These are phyloP conservation scores for Pseudopleuronectes americanus DNA, from an alignment of 2,797 vertebrate species.

Conservation along the genomic window DNA sequence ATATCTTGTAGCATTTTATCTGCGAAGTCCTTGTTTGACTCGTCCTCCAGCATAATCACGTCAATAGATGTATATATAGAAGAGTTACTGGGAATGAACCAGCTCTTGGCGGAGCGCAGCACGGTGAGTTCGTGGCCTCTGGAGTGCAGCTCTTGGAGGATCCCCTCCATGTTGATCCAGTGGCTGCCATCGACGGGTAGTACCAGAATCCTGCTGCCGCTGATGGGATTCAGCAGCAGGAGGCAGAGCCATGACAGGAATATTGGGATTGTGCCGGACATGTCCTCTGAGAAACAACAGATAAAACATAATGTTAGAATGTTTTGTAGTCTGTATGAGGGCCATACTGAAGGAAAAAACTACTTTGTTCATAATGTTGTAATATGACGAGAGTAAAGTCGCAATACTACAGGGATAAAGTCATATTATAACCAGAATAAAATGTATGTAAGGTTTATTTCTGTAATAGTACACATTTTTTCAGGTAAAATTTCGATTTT, in stretches of 20 bases:
- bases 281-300: slow-evolving; percentile 47
- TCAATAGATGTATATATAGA: slow-evolving; percentile 61
- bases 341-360: too few relatives aligned
- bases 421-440: too few relatives aligned
- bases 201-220: slow-evolving; percentile 73
- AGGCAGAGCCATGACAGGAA: slow-evolving; percentile 39
- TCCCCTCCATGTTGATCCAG: slow-evolving; percentile 80
- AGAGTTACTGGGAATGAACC: slow-evolving; percentile 67
- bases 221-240: slow-evolving; percentile 24
- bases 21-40: slow-evolving; percentile 29
- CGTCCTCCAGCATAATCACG: slow-evolving; percentile 48
- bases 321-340: not conserved
- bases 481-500: too few relatives aligned
- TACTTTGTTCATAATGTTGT: too few relatives aligned
- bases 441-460: too few relatives aligned
- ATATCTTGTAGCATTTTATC: slow-evolving; percentile 31
- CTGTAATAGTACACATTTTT: too few relatives aligned
- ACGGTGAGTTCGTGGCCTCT: slow-evolving; percentile 76
- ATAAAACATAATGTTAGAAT: not conserved
- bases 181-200: slow-evolving; percentile 76
- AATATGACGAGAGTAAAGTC: too few relatives aligned
- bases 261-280: slow-evolving; percentile 10
- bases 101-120: slow-evolving; percentile 65
- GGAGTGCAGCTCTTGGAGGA: slow-evolving; percentile 70
- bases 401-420: too few relatives aligned